These are phyloP conservation scores for Chrysolina haemoptera DNA, from an alignment of 2,888 invertebrate species.

Conservation along the genomic window DNA sequence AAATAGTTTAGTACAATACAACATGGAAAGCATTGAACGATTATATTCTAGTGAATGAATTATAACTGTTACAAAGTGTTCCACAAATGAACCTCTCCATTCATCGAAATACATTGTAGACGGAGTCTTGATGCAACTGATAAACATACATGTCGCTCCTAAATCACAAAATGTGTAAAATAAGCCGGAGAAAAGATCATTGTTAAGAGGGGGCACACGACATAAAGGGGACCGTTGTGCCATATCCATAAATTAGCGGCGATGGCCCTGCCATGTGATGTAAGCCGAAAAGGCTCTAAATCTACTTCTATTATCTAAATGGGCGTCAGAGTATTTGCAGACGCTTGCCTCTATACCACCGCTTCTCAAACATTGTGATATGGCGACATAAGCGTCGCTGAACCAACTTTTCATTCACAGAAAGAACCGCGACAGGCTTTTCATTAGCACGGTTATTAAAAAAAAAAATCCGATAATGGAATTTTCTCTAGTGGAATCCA, in stretches of 20 bases:
- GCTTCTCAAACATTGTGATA: constrained; percentile 55
- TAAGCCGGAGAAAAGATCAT: constrained; percentile 42
- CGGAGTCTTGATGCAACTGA: not conserved
- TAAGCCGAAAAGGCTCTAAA: constrained; percentile 68
- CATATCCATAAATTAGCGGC: constrained; percentile 67
- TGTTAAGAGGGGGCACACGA: constrained; percentile 42
- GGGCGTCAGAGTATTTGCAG: constrained; percentile 68
- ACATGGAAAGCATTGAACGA: not conserved
- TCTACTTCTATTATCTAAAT: constrained; percentile 69
- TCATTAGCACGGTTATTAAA: not conserved
- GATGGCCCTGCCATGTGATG: constrained; percentile 65
- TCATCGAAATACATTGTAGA: not conserved
- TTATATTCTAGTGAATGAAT: not conserved
- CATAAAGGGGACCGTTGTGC: constrained; percentile 57
- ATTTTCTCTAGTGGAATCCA: not conserved
- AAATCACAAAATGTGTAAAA: constrained; percentile 43
- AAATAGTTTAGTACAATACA: too few species aligned
- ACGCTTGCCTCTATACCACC: constrained; percentile 53
- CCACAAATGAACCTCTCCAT: not conserved
- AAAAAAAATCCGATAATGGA: not conserved
- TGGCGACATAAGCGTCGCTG: constrained; percentile 42
- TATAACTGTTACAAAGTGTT: not conserved
- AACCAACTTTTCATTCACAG: constrained; percentile 29
- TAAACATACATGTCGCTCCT: constrained; percentile 18
- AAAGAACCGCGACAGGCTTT: constrained; percentile 10